Conservation (phyloP, 2,797 vertebrate species). For the Anas capensis region DNA sequence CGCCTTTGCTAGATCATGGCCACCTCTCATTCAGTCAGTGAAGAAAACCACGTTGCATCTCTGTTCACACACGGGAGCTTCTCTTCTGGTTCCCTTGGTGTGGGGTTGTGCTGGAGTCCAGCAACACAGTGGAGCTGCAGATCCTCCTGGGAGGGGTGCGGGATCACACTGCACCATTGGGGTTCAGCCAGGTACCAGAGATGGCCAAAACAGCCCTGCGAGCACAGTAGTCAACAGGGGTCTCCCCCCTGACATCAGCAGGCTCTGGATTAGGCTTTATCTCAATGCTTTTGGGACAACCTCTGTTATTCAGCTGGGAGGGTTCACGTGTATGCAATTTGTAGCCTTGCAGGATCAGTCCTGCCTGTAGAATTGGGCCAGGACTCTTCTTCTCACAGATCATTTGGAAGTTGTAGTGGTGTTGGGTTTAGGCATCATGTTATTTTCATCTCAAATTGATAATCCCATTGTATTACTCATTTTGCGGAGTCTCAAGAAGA, state of each 20-base stretch:
- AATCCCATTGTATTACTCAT: slow-evolving; percentile 20
- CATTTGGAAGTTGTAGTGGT: slow-evolving; percentile 11
- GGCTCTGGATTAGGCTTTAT: not conserved
- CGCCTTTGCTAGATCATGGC: fast-evolving
- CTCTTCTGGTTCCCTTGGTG: not conserved
- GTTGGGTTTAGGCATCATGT: not conserved
- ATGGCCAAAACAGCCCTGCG: not conserved
- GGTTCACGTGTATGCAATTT: not conserved
- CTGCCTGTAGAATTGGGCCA: not conserved
- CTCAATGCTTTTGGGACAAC: not conserved
- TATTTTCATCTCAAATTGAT: slow-evolving; percentile 28
- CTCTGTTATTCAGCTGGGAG: not conserved
- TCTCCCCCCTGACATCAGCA: not conserved
- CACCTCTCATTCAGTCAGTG: not conserved
- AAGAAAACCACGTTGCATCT: not conserved
- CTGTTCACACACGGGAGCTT: fast-evolving
- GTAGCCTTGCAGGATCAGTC: not conserved
- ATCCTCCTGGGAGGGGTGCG: not conserved
- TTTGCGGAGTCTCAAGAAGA: not conserved
- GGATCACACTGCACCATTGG: fast-evolving
- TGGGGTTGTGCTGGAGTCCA: not conserved
- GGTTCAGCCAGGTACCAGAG: not conserved
- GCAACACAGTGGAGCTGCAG: not conserved
- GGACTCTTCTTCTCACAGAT: not conserved
- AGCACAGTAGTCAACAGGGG: not conserved